These are phyloP conservation scores for Globodera rostochiensis DNA, from an alignment of 1,140 invertebrate genomes.

Conservation along the genomic window DNA sequence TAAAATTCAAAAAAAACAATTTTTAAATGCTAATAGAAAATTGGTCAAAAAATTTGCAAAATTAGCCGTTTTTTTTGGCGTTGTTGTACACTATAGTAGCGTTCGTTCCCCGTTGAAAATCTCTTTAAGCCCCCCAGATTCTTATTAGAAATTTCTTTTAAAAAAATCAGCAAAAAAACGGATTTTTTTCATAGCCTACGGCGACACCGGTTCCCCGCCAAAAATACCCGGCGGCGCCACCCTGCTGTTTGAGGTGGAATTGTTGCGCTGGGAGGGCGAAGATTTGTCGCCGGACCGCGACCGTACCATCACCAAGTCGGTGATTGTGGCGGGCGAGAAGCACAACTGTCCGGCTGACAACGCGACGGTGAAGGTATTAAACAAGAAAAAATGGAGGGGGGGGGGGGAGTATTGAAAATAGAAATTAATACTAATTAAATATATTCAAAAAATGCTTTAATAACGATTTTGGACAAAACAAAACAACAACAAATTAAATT, in stretches of 20 bases:
- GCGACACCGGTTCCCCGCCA: constrained; percentile 79
- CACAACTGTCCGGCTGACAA: constrained; percentile 78
- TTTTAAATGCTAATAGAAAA: too few species aligned
- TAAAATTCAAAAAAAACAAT: too few species aligned
- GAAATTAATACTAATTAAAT: too few species aligned
- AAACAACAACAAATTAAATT: too few species aligned
- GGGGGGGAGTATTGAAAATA: too few species aligned
- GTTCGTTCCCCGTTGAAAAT: too few species aligned
- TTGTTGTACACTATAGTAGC: neutral
- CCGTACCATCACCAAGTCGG: constrained; percentile 77
- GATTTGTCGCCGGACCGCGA: constrained; percentile 74
- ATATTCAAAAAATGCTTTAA: too few species aligned
- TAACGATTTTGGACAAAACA: too few species aligned
- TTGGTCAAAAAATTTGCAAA: too few species aligned
- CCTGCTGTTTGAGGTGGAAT: constrained; percentile 81
- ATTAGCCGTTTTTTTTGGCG: too few species aligned
- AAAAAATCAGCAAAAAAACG: neutral
- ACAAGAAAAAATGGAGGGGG: too few species aligned
- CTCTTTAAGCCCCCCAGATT: too few species aligned
- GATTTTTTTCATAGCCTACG: constrained; percentile 72
- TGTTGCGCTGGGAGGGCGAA: constrained; percentile 67
- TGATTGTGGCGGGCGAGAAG: constrained; percentile 75
- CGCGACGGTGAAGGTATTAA: constrained; percentile 69
- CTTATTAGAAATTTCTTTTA: neutral
- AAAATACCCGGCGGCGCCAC: constrained; percentile 87